phyloP scores from a whole-genome alignment of 2,888 invertebrate genomes.

The Phaonia tiefii region DNA sequence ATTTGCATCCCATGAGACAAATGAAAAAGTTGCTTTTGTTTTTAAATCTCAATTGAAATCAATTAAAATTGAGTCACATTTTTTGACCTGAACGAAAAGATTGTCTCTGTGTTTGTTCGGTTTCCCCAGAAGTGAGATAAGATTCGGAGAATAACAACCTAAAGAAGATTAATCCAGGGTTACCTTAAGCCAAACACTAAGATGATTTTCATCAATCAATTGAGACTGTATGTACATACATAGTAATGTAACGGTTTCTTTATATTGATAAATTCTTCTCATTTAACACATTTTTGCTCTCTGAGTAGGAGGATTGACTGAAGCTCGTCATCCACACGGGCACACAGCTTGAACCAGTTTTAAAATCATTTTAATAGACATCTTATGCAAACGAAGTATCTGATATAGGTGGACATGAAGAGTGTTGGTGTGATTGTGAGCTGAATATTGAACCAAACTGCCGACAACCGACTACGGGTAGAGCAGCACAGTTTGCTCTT shows the following conservation, averaged over 20 bases:
- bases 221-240: background rate
- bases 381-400: constrained; percentile 17
- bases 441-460: constrained; percentile 28
- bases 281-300: background rate
- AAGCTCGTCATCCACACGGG: background rate
- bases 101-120: background rate
- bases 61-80: constrained; percentile 43
- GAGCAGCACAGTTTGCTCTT: constrained; percentile 33
- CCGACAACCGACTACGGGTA: constrained; percentile 33
- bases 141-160: background rate
- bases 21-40: background rate
- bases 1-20: background rate
- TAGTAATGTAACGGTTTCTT: constrained; percentile 9
- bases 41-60: constrained; percentile 36
- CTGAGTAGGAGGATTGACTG: background rate
- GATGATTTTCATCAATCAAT: background rate
- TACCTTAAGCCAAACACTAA: background rate
- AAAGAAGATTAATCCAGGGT: background rate
- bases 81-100: constrained; percentile 39
- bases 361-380: constrained; percentile 1
- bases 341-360: constrained; percentile 25
- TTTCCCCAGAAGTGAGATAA: constrained; percentile 46
- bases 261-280: background rate
- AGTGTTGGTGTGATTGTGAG: constrained; percentile 33
- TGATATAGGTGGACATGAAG: background rate